These are phyloP conservation scores for Alligator mississippiensis DNA, from an alignment of 2,113 vertebrate genomes.

Conservation along the genomic window DNA sequence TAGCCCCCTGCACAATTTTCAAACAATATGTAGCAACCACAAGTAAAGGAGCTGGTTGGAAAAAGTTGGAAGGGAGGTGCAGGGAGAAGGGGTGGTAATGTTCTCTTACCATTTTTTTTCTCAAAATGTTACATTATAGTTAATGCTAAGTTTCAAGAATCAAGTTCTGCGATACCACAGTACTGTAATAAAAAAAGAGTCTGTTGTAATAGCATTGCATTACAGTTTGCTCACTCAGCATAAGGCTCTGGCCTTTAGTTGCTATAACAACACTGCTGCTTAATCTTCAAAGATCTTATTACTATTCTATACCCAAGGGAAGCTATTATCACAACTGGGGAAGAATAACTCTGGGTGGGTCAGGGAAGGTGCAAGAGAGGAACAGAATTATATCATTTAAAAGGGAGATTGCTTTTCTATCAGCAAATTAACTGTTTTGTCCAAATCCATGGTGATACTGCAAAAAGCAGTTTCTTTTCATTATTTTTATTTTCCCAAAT, in stretches of 20 bases:
- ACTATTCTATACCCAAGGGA: not conserved
- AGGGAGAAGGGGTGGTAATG: not conserved
- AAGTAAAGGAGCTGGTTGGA: not conserved
- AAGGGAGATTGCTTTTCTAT: not conserved
- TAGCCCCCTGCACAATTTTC: not conserved
- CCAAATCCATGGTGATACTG: fast-evolving
- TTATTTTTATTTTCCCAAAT: not conserved
- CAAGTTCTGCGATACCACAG: not conserved
- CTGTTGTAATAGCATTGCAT: fast-evolving
- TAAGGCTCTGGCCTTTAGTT: not conserved
- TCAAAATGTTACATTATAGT: not conserved
- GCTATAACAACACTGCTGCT: not conserved
- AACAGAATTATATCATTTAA: not conserved
- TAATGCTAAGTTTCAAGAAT: not conserved
- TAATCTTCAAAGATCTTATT: not conserved
- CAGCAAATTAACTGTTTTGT: fast-evolving
- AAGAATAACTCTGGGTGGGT: not conserved
- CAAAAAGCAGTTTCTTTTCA: not conserved
- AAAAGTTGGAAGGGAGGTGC: not conserved
- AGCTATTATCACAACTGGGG: not conserved
- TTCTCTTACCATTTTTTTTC: not conserved
- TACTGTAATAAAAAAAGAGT: not conserved
- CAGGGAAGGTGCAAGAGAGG: not conserved
- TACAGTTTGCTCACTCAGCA: not conserved
- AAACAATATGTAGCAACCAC: not conserved